Evolutionary conservation across 2,113 vertebrate genomes (phyloP), one percentile per base, ranked within the genome.

Genomic region (Hipposideros armiger): DNA sequence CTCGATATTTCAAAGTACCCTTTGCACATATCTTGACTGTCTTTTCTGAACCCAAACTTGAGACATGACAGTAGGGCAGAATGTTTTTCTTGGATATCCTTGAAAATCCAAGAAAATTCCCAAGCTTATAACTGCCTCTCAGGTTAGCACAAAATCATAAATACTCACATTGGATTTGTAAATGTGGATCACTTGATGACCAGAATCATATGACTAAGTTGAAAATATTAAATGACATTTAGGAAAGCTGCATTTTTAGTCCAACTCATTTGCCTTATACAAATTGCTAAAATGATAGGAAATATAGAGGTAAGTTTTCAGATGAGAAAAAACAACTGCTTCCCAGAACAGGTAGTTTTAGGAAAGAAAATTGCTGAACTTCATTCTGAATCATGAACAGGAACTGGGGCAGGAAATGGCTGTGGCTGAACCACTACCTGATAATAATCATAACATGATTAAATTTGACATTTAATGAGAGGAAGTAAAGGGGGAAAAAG

Each of bases 391-490:
- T 90, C 67, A 74, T 80, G 94, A 96, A 89, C 82, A 58, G 91
- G 94, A 97, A 96, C 82, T 73, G 36, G 70, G 82, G 81, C 97
- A 97, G 97, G 97, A 97, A 98, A 87, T 97, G 89, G 62, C 91
- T 81, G 77, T 97, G 96, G 85, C 93, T 96, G 91, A 95, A 97
- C 94, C 83, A 62, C 96, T 94, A 95, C 88, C 88, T 97, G 97
- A 97, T 96, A 67, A 94, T 95, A 76, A 97, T 97, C 94, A 80
- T 85, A 97, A 47, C 86, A 32, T 94, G 92, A 96, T 97, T 94
- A 92, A 96, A 89, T 94, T 92, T 97, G 93, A 97, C 96, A 96
- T 97, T 97, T 97, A 96, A 94, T 96, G 94, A 96, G 73, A 92
- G 93, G 97, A 97, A 97, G 96, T 96, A 78, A 84, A 95, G 62